phyloP scores from a whole-genome alignment of 2,113 vertebrate genomes.

The Cinclus mexicanus region DNA sequence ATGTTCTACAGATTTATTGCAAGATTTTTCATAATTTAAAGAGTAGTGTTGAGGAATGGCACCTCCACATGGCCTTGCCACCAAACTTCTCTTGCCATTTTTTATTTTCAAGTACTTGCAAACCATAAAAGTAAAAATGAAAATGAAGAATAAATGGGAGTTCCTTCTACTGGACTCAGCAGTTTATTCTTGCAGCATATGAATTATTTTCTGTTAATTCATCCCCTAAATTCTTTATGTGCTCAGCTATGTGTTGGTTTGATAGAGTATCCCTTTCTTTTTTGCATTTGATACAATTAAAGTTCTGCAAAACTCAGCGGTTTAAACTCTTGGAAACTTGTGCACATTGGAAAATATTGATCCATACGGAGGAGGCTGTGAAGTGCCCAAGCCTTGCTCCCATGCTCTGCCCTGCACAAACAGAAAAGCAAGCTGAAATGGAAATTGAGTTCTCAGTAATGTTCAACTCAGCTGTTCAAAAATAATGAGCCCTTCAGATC shows the following conservation, averaged over 20 bases:
- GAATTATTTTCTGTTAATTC: conserved; percentile 32
- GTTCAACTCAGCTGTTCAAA: not conserved
- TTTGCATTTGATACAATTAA: conserved; percentile 32
- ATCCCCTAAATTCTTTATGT: not conserved
- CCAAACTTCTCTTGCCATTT: not conserved
- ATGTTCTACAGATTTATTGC: not conserved
- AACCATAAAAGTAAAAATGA: not conserved
- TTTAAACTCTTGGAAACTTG: conserved; percentile 26
- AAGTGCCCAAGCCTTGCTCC: not conserved
- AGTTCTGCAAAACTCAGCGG: conserved; percentile 35
- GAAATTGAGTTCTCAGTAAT: not conserved
- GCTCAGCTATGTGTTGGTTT: not conserved
- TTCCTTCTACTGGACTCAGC: not conserved
- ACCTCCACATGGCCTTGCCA: not conserved
- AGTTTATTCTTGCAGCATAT: conserved; percentile 12
- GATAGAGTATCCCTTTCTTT: conserved; percentile 1
- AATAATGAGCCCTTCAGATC: not conserved
- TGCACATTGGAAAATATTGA: conserved; percentile 23
- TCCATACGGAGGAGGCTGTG: not conserved
- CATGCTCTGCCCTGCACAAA: not conserved
- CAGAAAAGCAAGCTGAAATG: not conserved
- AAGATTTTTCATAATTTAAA: not conserved
- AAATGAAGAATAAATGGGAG: not conserved
- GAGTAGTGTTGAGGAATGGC: not conserved
- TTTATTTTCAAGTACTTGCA: not conserved